Conservation (phyloP, 2,888 invertebrate genomes). For the Habrosyne pyritoides region DNA sequence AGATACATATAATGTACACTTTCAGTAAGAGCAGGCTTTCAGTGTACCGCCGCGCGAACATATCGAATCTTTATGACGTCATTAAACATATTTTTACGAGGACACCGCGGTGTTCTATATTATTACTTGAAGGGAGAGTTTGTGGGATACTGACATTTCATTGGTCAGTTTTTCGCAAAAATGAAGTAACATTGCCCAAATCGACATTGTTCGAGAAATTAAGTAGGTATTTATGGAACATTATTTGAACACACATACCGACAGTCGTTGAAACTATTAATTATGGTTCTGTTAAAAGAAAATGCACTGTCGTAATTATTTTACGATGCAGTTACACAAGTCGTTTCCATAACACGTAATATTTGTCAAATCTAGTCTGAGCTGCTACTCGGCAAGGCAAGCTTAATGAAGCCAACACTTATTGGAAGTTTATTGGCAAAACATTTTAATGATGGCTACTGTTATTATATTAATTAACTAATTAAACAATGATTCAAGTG, state of each 20-base stretch:
- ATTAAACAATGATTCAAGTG: background rate
- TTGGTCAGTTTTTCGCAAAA: constrained; percentile 70
- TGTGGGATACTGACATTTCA: constrained; percentile 58
- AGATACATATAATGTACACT: constrained; percentile 56
- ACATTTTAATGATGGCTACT: background rate
- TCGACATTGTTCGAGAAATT: constrained; percentile 68
- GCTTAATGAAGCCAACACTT: too few relatives aligned
- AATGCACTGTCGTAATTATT: constrained; percentile 42
- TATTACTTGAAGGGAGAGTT: constrained; percentile 65
- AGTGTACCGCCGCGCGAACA: constrained; percentile 61
- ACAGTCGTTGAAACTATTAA: constrained; percentile 44
- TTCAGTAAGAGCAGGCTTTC: constrained; percentile 65
- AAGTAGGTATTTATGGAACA: constrained; percentile 54
- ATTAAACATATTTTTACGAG: constrained; percentile 83
- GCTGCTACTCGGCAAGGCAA: too few relatives aligned
- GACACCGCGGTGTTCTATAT: constrained; percentile 72
- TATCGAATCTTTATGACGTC: constrained; percentile 78
- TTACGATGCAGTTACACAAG: background rate
- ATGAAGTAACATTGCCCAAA: constrained; percentile 59
- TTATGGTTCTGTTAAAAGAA: constrained; percentile 48
- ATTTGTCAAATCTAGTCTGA: too few relatives aligned
- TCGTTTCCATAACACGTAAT: too few relatives aligned
- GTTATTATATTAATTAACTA: background rate
- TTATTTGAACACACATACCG: constrained; percentile 49
- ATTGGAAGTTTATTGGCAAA: background rate